phyloP scores from a whole-genome alignment of 2,797 vertebrate genomes.

The Bradypodion ventrale region DNA sequence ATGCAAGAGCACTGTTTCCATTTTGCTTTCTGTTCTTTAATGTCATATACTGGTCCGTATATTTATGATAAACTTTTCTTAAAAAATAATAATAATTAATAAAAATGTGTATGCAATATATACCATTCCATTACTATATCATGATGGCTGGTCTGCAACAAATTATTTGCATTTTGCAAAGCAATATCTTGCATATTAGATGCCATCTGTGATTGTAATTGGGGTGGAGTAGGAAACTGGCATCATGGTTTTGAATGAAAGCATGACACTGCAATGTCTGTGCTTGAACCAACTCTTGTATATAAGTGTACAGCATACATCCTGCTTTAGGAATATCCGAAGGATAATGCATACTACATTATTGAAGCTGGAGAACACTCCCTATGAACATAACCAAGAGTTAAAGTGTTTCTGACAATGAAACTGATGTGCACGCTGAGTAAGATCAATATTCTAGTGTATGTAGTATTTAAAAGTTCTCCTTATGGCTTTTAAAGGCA shows the following conservation, averaged over 20 bases:
- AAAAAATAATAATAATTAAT: not conserved
- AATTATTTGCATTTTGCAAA: constrained; percentile 75
- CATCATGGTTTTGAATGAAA: constrained; percentile 77
- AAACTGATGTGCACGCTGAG: constrained; percentile 83
- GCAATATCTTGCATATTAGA: constrained; percentile 77
- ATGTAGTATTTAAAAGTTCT: constrained; percentile 75
- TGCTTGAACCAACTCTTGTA: constrained; percentile 72
- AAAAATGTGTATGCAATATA: constrained; percentile 58
- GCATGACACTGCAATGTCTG: constrained; percentile 79
- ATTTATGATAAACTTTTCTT: constrained; percentile 88
- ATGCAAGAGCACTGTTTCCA: constrained; percentile 94
- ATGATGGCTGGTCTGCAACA: constrained; percentile 71
- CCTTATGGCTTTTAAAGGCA: constrained; percentile 73
- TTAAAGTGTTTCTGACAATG: constrained; percentile 74
- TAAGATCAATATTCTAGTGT: constrained; percentile 74
- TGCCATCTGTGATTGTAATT: constrained; percentile 72
- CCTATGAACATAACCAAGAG: constrained; percentile 70
- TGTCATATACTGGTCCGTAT: constrained; percentile 97
- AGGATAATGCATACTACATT: constrained; percentile 65
- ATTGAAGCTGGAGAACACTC: constrained; percentile 57
- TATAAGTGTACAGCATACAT: constrained; percentile 77
- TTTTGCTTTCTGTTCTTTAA: constrained; percentile 99
- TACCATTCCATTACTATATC: constrained; percentile 66
- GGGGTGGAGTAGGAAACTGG: constrained; percentile 63
- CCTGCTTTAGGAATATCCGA: constrained; percentile 72